phyloP scores from a whole-genome alignment of 92 coral and sea anemone genomes.

The Palythoa grandis region DNA sequence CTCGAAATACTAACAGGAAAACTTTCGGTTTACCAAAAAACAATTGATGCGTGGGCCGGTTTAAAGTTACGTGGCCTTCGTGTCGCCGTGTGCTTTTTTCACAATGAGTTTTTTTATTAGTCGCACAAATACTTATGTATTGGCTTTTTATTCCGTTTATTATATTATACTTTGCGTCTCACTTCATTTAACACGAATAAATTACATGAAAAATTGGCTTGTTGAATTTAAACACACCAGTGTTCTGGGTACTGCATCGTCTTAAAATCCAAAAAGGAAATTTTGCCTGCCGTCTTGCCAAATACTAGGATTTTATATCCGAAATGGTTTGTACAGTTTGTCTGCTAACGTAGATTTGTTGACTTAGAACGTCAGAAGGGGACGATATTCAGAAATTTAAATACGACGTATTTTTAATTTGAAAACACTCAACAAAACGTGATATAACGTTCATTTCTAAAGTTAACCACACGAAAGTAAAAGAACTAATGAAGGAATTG shows the following conservation, averaged over 20 bases:
- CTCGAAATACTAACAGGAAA: neutral
- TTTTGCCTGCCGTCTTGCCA: neutral
- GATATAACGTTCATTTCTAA: neutral
- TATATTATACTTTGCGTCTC: constrained; percentile 9
- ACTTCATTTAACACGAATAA: constrained; percentile 29
- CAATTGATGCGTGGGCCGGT: neutral
- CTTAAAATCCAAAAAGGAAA: neutral
- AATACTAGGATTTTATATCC: neutral
- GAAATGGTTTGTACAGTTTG: neutral
- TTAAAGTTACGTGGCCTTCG: neutral
- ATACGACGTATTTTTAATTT: neutral
- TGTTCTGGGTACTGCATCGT: neutral
- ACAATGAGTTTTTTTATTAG: neutral
- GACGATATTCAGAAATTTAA: neutral
- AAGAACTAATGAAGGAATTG: neutral
- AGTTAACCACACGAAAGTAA: neutral
- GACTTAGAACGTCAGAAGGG: neutral
- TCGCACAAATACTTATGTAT: neutral
- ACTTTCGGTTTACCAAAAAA: neutral
- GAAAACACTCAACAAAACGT: neutral
- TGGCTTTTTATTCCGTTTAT: neutral
- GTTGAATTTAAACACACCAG: neutral
- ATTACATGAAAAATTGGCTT: neutral
- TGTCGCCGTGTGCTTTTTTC: neutral
- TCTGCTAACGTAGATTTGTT: neutral